These are phyloP conservation scores for Cantharis rustica DNA, from an alignment of 2,888 invertebrate species.

Conservation along the genomic window DNA sequence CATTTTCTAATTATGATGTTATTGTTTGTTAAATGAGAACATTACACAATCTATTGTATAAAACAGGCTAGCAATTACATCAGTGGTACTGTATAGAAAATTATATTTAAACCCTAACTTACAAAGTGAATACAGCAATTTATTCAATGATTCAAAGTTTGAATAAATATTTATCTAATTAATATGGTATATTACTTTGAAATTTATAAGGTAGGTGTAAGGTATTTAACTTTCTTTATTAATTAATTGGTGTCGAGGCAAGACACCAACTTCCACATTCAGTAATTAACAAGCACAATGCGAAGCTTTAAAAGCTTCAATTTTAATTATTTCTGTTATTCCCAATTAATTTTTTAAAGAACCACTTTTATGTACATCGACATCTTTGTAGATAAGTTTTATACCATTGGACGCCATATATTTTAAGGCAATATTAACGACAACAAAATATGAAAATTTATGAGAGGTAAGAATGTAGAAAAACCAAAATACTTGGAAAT, in stretches of 20 bases:
- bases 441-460: constrained; percentile 19
- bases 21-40: constrained; percentile 41
- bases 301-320: constrained; percentile 32
- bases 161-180: not conserved
- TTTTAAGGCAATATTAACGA: constrained; percentile 21
- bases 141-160: not conserved
- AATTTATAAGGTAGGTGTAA: constrained; percentile 19
- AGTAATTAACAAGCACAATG: constrained; percentile 43
- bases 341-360: constrained; percentile 24
- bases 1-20: constrained; percentile 44
- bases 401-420: constrained; percentile 25
- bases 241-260: constrained; percentile 43
- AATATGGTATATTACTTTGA: not conserved
- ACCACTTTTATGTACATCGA: not conserved
- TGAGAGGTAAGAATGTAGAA: constrained; percentile 25
- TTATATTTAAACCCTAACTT: constrained; percentile 32
- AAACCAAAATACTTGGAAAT: constrained; percentile 24
- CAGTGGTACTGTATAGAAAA: constrained; percentile 30
- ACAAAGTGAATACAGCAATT: constrained; percentile 13
- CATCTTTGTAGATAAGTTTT: constrained; percentile 14
- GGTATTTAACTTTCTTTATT: constrained; percentile 15
- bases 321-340: constrained; percentile 12
- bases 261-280: constrained; percentile 40
- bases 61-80: constrained; percentile 37
- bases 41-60: constrained; percentile 37